Conservation (phyloP, 2,113 vertebrate genomes). For the Xenopus laevis region DNA sequence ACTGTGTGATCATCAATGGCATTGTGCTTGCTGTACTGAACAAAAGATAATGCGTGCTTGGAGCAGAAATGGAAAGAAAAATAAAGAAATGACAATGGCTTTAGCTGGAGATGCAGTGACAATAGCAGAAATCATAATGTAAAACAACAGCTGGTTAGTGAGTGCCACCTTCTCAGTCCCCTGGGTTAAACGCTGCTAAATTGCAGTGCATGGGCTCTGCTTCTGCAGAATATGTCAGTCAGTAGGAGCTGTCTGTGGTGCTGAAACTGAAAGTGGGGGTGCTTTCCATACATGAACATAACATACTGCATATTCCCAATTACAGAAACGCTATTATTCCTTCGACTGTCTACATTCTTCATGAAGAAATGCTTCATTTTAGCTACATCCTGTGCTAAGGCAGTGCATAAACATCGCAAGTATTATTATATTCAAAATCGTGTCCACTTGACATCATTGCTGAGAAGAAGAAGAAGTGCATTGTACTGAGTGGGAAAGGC, state of each 20-base stretch:
- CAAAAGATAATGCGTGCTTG: too few species aligned
- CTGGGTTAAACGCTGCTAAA: neutral
- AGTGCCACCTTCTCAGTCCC: neutral
- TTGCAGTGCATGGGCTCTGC: neutral
- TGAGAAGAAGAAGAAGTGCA: neutral
- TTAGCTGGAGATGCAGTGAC: too few species aligned
- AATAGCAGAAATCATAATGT: too few species aligned
- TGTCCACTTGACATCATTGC: constrained; percentile 18
- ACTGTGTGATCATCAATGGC: too few species aligned
- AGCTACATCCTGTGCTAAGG: neutral
- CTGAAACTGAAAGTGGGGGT: neutral
- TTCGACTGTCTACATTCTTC: too few species aligned
- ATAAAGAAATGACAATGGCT: too few species aligned
- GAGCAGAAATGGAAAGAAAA: too few species aligned
- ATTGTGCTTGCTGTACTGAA: too few species aligned
- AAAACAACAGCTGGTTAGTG: neutral
- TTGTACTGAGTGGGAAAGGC: neutral
- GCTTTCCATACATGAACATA: too few species aligned
- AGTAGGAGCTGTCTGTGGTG: constrained; percentile 4
- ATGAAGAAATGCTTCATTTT: too few species aligned
- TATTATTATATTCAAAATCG: constrained; percentile 5
- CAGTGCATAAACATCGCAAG: constrained; percentile 2
- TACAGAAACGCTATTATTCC: too few species aligned
- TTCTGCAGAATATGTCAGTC: neutral
- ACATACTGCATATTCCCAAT: too few species aligned